Percentiles rank a stretch among this genome's conserved stretches.
These are phyloP conservation scores for Phyllopteryx taeniolatus DNA, from an alignment of 2,113 vertebrate genomes.

Conservation along the genomic window DNA sequence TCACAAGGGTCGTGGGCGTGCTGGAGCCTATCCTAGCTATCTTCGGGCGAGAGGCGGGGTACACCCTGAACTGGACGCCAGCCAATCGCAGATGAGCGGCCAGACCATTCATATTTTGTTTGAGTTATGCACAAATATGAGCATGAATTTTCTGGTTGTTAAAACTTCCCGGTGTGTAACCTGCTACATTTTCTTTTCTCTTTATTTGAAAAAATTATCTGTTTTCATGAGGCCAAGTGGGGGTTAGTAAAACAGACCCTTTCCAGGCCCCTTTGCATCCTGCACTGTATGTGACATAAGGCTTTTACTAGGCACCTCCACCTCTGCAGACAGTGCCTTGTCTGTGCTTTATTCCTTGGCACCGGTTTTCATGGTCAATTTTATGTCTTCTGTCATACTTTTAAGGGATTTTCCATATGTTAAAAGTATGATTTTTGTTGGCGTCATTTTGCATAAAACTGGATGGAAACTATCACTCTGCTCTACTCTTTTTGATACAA, in stretches of 20 bases:
- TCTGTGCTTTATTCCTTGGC: constrained; percentile 38
- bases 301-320: constrained; percentile 20
- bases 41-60: too few species aligned
- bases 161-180: background rate
- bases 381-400: constrained; percentile 48
- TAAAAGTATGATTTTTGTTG: constrained; percentile 22
- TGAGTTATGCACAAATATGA: background rate
- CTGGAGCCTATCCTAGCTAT: too few species aligned
- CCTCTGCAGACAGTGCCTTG: constrained; percentile 30
- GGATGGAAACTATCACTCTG: background rate
- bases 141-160: constrained; percentile 1
- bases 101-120: background rate
- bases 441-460: constrained; percentile 15
- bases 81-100: background rate
- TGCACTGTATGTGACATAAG: constrained; percentile 21
- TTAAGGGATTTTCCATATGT: constrained; percentile 54
- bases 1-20: too few species aligned
- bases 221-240: constrained; percentile 15
- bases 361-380: constrained; percentile 19
- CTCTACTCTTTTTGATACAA: constrained; percentile 20
- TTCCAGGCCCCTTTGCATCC: constrained; percentile 9
- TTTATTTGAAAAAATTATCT: constrained; percentile 11
- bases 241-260: constrained; percentile 4
- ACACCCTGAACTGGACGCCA: too few species aligned
- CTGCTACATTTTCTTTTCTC: constrained; percentile 8